Percentiles rank a stretch among this genome's conserved stretches.
These are phyloP conservation scores for Lutjanus erythropterus DNA, from an alignment of 2,113 vertebrate species.

Conservation along the genomic window DNA sequence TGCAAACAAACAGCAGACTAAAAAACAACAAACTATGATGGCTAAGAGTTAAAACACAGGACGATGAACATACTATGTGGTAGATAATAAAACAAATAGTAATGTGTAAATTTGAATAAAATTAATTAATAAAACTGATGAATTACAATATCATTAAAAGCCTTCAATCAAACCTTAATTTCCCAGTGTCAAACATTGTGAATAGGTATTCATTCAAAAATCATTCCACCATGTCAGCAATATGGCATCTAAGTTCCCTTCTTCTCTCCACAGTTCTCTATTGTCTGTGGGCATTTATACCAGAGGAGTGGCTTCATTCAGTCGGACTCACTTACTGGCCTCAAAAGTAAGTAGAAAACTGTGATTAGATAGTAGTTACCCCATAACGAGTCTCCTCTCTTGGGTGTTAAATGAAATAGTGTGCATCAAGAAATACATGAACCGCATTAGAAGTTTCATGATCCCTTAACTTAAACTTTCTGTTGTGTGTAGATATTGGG, in stretches of 20 bases:
- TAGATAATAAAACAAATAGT: no score
- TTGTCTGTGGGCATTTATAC: constrained; percentile 94
- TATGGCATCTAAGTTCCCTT: not conserved
- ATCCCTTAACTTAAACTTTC: not conserved
- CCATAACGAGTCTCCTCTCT: not conserved
- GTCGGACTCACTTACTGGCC: constrained; percentile 97
- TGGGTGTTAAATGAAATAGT: not conserved
- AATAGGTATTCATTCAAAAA: not conserved
- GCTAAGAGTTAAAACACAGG: no score
- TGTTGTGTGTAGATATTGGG: constrained; percentile 90
- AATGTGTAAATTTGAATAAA: no score
- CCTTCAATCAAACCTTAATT: no score
- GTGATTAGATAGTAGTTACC: not conserved
- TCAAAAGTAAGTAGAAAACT: constrained; percentile 91
- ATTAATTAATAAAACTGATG: no score
- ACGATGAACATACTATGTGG: no score
- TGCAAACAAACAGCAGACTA: no score
- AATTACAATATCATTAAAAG: no score
- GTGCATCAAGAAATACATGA: not conserved
- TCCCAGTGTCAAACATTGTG: not conserved
- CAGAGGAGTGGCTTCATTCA: constrained; percentile 93
- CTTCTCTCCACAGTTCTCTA: constrained; percentile 87
- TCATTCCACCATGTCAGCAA: not conserved
- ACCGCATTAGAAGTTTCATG: not conserved
- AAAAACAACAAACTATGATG: no score